A percentile compares a stretch with the other conserved stretches of the same genome.
Conservation (phyloP, 2,797 vertebrate species). For the Mormyrus proboscirostris region DNA sequence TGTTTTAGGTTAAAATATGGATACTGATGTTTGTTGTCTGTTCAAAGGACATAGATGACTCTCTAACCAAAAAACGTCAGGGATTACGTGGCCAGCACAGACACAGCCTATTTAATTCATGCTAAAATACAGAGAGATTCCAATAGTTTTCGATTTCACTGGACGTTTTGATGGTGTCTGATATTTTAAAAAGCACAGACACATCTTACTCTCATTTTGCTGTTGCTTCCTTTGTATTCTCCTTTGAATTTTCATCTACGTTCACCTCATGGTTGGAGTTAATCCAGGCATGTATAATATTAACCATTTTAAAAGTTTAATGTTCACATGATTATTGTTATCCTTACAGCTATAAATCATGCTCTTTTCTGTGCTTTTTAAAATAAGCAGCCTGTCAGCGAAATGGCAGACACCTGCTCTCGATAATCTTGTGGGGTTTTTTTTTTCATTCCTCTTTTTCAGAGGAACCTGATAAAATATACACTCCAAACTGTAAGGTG, state of each 20-base stretch:
- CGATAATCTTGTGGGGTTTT: not conserved
- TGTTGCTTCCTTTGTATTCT: not conserved
- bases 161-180: not conserved
- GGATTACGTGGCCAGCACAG: not conserved
- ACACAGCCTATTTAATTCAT: not conserved
- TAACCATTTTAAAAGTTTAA: constrained; percentile 28
- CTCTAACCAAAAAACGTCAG: not conserved
- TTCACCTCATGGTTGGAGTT: constrained; percentile 9
- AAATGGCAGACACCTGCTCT: constrained; percentile 25
- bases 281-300: constrained; percentile 21
- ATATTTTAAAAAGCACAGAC: not conserved
- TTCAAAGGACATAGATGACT: not conserved
- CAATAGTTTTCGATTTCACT: not conserved
- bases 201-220: not conserved
- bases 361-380: constrained; percentile 17
- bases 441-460: constrained; percentile 7
- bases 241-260: not conserved
- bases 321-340: constrained; percentile 23
- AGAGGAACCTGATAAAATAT: constrained; percentile 15
- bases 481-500: constrained; percentile 16
- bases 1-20: not conserved
- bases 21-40: not conserved
- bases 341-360: constrained; percentile 23
- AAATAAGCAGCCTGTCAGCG: constrained; percentile 28
- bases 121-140: not conserved